Evolutionary conservation across 2,113 vertebrate genomes (phyloP).

Genomic region (Ophthalmolycus amberensis): DNA sequence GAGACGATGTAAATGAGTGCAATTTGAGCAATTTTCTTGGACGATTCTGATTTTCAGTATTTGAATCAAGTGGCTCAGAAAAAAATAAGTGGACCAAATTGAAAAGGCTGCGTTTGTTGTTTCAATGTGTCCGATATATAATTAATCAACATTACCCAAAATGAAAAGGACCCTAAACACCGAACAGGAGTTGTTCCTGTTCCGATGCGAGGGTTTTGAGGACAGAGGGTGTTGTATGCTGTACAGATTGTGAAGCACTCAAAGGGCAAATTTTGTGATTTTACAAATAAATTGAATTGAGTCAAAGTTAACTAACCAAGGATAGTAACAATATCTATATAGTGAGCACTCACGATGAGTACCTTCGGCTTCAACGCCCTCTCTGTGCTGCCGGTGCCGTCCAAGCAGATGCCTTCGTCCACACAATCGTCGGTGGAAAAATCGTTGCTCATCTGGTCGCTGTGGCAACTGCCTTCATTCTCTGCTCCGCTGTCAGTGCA

Average conservation of each 20-base stretch:
- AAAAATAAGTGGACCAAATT: neutral
- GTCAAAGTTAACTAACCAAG: neutral
- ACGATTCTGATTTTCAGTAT: neutral
- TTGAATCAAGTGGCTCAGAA: neutral
- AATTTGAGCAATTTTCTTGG: no score
- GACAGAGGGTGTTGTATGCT: neutral
- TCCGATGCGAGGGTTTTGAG: no score
- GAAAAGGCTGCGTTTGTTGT: neutral
- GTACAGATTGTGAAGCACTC: neutral
- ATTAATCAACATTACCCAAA: neutral
- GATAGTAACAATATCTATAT: neutral
- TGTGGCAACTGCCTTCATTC: constrained; percentile 99
- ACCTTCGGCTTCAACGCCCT: constrained; percentile 94
- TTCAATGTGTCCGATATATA: neutral
- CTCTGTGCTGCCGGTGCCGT: constrained; percentile 90
- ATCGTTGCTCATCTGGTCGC: constrained; percentile 99
- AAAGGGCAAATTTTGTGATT: neutral
- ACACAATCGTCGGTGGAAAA: constrained; percentile 97
- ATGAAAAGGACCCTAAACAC: neutral
- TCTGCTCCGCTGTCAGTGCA: constrained; percentile 99
- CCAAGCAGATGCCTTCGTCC: constrained; percentile 98
- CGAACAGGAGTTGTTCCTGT: neutral
- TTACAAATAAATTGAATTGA: neutral
- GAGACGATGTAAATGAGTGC: no score
- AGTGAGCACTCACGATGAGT: constrained; percentile 15